phyloP scores from a whole-genome alignment of 1,140 invertebrate genomes.

The Listronotus oregonensis region DNA sequence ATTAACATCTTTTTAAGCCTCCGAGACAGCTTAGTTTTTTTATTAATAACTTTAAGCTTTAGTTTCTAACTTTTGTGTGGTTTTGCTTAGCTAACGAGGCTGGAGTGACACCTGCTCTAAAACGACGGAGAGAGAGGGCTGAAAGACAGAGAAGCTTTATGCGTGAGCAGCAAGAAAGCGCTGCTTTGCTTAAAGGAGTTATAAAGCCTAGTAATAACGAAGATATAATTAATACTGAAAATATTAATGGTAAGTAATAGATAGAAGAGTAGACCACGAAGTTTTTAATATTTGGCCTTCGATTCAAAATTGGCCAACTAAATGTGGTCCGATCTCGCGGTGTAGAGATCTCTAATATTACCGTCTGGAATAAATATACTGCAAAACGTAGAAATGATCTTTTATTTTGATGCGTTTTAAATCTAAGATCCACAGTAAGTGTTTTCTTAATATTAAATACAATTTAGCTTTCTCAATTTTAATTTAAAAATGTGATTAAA shows the following conservation, averaged over 20 bases:
- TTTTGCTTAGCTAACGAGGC: slow-evolving; percentile 60
- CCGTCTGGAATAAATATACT: too few species aligned
- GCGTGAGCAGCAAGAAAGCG: slow-evolving; percentile 75
- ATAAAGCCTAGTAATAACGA: slow-evolving; percentile 57
- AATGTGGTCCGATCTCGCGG: too few species aligned
- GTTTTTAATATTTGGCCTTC: not conserved
- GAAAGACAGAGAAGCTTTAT: slow-evolving; percentile 81
- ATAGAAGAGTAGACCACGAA: not conserved
- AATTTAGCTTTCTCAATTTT: too few species aligned
- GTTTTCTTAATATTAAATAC: too few species aligned
- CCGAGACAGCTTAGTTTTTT: not conserved
- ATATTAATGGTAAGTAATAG: slow-evolving; percentile 55
- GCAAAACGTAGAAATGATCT: too few species aligned
- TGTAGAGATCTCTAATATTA: too few species aligned
- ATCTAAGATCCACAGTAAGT: too few species aligned
- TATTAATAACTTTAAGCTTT: too few species aligned
- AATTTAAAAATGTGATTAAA: too few species aligned
- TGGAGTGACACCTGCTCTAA: slow-evolving; percentile 76
- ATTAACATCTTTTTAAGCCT: too few species aligned
- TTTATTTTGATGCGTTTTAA: too few species aligned
- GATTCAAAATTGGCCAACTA: too few species aligned
- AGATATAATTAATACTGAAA: slow-evolving; percentile 51
- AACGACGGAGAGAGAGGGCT: slow-evolving; percentile 74
- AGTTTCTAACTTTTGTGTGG: slow-evolving; percentile 26
- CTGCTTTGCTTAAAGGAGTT: slow-evolving; percentile 53